phyloP scores from a whole-genome alignment of 2,888 invertebrate species.

The Nematopogon swammerdamellus region DNA sequence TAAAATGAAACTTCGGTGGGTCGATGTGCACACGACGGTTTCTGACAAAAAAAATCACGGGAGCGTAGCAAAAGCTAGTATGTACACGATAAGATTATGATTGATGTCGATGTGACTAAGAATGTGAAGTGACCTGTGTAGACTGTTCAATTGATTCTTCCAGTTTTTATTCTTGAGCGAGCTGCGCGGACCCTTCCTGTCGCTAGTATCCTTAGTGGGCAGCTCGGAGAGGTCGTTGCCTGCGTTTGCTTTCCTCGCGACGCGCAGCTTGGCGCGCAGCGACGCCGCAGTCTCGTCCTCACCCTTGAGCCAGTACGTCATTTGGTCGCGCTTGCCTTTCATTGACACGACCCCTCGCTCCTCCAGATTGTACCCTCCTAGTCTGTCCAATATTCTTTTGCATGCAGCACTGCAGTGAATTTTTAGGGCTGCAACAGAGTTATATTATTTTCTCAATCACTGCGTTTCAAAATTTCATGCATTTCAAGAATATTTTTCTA shows the following conservation, averaged over 20 bases:
- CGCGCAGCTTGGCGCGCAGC: slow-evolving; percentile 49
- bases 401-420: slow-evolving; percentile 81
- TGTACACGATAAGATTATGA: no score
- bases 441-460: no score
- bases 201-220: slow-evolving; percentile 18
- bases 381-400: slow-evolving; percentile 61
- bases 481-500: background rate
- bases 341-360: slow-evolving; percentile 76
- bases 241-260: slow-evolving; percentile 31
- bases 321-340: slow-evolving; percentile 81
- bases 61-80: no score
- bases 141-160: slow-evolving; percentile 45
- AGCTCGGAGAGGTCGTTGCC: slow-evolving; percentile 16
- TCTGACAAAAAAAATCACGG: no score
- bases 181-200: slow-evolving; percentile 46
- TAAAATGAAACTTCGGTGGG: no score
- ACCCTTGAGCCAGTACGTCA: slow-evolving; percentile 80
- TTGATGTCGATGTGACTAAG: no score
- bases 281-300: slow-evolving; percentile 64
- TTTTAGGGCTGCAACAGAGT: slow-evolving; percentile 61
- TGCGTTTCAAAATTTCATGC: background rate
- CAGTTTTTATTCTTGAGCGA: slow-evolving; percentile 69
- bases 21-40: no score
- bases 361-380: slow-evolving; percentile 73
- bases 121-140: no score